A percentile compares a stretch with the other conserved stretches of the same genome.
Evolutionary conservation across 2,888 invertebrate genomes (phyloP).

Genomic region (Agrotis clavis): DNA sequence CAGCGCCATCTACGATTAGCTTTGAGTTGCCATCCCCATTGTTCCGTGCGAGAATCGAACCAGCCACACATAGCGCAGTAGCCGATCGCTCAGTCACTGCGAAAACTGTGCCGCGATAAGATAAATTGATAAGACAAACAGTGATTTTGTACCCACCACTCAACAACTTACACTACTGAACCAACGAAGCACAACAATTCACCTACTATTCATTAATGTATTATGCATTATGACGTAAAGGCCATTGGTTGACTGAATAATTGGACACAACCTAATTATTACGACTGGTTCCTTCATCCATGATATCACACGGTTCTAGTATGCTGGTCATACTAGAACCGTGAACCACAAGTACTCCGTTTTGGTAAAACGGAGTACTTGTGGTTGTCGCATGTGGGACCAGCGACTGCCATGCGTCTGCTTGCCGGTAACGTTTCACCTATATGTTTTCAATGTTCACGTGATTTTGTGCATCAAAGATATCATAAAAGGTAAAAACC

Average conservation of each 20-base stretch:
- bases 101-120: too few species aligned
- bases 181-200: neutral
- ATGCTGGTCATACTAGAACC: too few species aligned
- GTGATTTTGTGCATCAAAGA: neutral
- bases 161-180: neutral
- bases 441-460: slow-evolving; percentile 1
- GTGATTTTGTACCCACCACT: too few species aligned
- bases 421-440: slow-evolving; percentile 1
- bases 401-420: neutral
- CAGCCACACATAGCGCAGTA: too few species aligned
- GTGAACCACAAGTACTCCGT: too few species aligned
- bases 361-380: slow-evolving; percentile 25
- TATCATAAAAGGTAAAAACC: too few species aligned
- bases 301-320: slow-evolving; percentile 22
- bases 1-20: too few species aligned
- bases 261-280: slow-evolving; percentile 22
- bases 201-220: neutral
- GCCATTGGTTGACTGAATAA: slow-evolving; percentile 50
- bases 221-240: slow-evolving; percentile 33
- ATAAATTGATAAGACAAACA: too few species aligned
- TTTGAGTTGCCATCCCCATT: too few species aligned
- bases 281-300: slow-evolving; percentile 27
- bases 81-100: too few species aligned
- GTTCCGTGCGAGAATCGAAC: too few species aligned
- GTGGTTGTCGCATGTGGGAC: neutral